These are phyloP conservation scores for Idaea straminata DNA, from an alignment of 2,888 invertebrate genomes.

Conservation along the genomic window DNA sequence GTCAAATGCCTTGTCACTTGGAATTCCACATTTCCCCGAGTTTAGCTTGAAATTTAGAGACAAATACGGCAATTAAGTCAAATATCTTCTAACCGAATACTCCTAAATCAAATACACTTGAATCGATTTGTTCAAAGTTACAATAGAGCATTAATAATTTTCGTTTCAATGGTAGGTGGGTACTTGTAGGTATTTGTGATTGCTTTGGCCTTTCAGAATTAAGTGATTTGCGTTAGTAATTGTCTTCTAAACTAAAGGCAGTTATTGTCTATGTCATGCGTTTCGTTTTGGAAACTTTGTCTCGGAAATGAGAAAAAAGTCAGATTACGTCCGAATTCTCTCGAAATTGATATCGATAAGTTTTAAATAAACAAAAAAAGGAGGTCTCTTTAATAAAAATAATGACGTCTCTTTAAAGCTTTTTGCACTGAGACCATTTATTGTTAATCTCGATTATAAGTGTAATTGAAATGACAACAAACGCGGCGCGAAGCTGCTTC, in stretches of 20 bases:
- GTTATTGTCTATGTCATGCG: not conserved
- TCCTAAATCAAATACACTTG: constrained; percentile 34
- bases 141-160: not conserved
- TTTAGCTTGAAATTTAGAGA: constrained; percentile 43
- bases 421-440: not conserved
- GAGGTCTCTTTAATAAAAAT: not conserved
- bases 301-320: not conserved
- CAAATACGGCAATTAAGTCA: constrained; percentile 39
- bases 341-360: not conserved
- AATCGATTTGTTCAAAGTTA: not conserved
- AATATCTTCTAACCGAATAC: constrained; percentile 44
- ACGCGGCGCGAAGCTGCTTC: not conserved
- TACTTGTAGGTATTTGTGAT: not conserved
- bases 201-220: not conserved
- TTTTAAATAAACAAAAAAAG: too few relatives aligned
- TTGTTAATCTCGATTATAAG: not conserved
- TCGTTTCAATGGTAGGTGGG: not conserved
- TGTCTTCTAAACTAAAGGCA: not conserved
- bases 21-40: constrained; percentile 43
- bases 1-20: constrained; percentile 43
- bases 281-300: too few relatives aligned
- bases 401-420: not conserved
- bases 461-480: constrained; percentile 1
- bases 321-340: not conserved
- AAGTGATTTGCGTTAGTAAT: not conserved